A percentile compares a stretch with the other conserved stretches of the same genome.
These are phyloP conservation scores for Masnerella sp. DNA, from an alignment of 2,888 invertebrate genomes.

Conservation along the genomic window DNA sequence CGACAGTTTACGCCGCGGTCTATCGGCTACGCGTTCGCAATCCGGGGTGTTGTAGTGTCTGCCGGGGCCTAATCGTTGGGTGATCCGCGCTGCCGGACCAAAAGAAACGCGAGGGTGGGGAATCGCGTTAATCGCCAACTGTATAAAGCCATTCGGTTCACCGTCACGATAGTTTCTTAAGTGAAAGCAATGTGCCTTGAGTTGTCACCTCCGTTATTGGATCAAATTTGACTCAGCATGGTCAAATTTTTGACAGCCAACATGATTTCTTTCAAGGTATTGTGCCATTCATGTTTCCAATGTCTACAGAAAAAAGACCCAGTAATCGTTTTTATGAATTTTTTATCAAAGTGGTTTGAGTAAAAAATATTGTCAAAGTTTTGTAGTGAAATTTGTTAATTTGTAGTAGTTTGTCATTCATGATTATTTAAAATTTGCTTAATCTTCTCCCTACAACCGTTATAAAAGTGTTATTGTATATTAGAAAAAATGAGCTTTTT, in stretches of 20 bases:
- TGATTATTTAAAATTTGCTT: too few species aligned
- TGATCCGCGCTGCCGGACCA: constrained; percentile 29
- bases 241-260: constrained; percentile 14
- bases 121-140: constrained; percentile 63
- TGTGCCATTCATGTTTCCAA: background rate
- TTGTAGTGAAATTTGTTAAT: too few species aligned
- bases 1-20: constrained; percentile 48
- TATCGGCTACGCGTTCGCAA: constrained; percentile 52
- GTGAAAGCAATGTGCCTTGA: constrained; percentile 68
- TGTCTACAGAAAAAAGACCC: too few species aligned
- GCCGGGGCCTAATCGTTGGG: constrained; percentile 36
- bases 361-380: too few species aligned
- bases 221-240: constrained; percentile 22
- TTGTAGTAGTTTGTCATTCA: too few species aligned
- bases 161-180: constrained; percentile 70
- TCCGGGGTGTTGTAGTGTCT: constrained; percentile 53
- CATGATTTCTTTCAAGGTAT: constrained; percentile 32
- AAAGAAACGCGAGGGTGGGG: constrained; percentile 41
- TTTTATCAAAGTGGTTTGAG: too few species aligned
- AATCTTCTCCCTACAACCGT: too few species aligned
- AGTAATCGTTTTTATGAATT: too few species aligned
- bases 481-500: too few species aligned
- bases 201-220: constrained; percentile 25
- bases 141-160: constrained; percentile 72
- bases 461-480: too few species aligned